Evolutionary conservation across 2,797 vertebrate genomes (phyloP).

Genomic region (Siniperca obscura): DNA sequence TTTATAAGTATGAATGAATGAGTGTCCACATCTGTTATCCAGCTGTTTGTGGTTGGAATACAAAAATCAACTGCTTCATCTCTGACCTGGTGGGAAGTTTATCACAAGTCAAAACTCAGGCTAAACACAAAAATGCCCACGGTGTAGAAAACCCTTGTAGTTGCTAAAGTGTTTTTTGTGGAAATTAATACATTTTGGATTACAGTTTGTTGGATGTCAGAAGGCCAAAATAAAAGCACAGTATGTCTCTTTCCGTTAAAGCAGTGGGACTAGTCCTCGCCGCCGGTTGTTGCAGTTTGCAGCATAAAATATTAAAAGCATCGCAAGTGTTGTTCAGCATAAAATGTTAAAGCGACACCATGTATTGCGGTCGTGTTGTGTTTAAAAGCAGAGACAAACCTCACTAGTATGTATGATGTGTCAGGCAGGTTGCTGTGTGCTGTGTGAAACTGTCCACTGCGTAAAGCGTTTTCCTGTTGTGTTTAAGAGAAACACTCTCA

Average conservation of each 20-base stretch:
- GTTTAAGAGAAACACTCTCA: constrained; percentile 5
- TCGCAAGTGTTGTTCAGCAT: constrained; percentile 35
- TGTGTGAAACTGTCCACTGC: background rate
- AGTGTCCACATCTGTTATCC: constrained; percentile 20
- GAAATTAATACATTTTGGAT: constrained; percentile 4
- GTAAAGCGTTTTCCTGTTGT: constrained; percentile 1
- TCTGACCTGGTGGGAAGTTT: background rate
- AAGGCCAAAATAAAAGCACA: constrained; percentile 26
- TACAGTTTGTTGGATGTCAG: background rate
- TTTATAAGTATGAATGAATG: background rate
- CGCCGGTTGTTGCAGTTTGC: constrained; percentile 30
- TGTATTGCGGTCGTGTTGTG: background rate
- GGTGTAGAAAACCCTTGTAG: background rate
- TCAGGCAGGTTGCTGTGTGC: background rate
- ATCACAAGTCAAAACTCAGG: constrained; percentile 6
- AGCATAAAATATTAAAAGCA: constrained; percentile 57
- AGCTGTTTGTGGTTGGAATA: constrained; percentile 1
- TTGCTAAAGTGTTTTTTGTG: background rate
- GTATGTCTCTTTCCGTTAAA: background rate
- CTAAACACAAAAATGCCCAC: constrained; percentile 10
- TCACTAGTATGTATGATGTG: background rate
- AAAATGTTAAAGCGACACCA: constrained; percentile 53
- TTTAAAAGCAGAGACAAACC: constrained; percentile 1
- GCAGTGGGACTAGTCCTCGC: background rate
- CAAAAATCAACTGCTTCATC: background rate